Base-by-base conservation (phyloP, 2,888 invertebrate genomes). In the Abscondita cerata region DNA sequence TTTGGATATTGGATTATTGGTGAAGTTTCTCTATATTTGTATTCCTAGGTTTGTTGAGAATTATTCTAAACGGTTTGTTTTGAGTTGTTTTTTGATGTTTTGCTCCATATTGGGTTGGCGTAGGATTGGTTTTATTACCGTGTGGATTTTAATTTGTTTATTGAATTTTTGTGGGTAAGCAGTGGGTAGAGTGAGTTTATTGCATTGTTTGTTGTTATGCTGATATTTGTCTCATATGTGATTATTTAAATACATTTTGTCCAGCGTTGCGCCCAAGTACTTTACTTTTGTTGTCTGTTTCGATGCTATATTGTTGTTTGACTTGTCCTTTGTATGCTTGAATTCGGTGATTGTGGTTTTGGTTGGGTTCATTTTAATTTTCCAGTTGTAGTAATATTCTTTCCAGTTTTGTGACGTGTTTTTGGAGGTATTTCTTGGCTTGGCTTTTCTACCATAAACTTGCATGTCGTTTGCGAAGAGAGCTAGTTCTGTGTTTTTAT, bases 381-480 rank as follows among this genome's bases (percentile, higher is more conserved):
- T 44, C 44, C 44, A 44, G 11, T 44, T 44, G 11, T 44, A 9
- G 18, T 18, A 44, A 12, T 20, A 48, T 48, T 25, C 31, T n/a
- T n/a, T 11, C 25, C 12, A 48, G 31, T 13, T 13, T 4, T n/a
- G 25, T 3, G 1, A 48, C 12, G 8, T 25, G 31, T 1, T 19
- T 25, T 48, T 31, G 12, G 6, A 48, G 25, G 12, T 48, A 12
- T 11, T 48, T 48, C 4, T 48, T 48, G 20, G 47, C 47, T n/a
- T 20, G 12, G 25, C 11, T 11, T n/a, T 9, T 19, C 1, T 16
- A 1, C 8, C 12, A 31, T 11, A 13, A 25, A 12, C 13, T 12
- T 6, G 33, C 47, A 19, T 52, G 19, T 52, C 38, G 16, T 52
- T 38, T 52, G 52, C 52, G 38, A 18, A 38, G 5, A 38, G 12